Percentiles rank a stretch among this genome's conserved stretches.
Conservation (phyloP, 1,140 invertebrate species). For the Pinna nobilis region DNA sequence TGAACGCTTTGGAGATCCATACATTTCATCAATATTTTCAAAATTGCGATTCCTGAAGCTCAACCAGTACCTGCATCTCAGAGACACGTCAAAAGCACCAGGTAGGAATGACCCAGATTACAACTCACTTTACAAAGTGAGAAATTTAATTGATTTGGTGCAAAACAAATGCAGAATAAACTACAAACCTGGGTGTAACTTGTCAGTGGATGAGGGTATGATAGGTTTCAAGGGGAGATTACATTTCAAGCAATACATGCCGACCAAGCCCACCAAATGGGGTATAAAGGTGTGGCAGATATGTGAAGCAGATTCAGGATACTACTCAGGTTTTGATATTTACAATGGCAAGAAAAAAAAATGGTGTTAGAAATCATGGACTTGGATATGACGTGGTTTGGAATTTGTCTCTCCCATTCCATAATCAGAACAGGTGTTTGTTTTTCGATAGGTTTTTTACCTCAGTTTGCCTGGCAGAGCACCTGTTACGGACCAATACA, state of each 20-base stretch:
- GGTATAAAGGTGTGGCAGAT: slow-evolving; percentile 21
- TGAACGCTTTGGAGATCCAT: neutral
- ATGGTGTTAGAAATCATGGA: neutral
- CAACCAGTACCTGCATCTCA: slow-evolving; percentile 8
- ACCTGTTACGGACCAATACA: neutral
- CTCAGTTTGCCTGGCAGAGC: neutral
- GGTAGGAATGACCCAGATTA: neutral
- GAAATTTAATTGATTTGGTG: neutral
- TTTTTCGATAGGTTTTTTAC: neutral
- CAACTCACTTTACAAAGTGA: neutral
- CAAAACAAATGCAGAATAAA: neutral
- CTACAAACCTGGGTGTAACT: slow-evolving; percentile 2
- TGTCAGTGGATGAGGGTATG: slow-evolving; percentile 18
- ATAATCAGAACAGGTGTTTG: neutral
- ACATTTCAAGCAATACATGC: slow-evolving; percentile 19
- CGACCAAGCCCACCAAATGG: slow-evolving; percentile 16
- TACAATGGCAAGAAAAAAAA: slow-evolving; percentile 6
- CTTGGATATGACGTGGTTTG: neutral
- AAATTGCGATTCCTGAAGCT: neutral
- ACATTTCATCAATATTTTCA: neutral
- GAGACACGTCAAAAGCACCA: slow-evolving; percentile 2
- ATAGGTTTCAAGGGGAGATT: slow-evolving; percentile 15
- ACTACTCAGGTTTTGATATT: neutral
- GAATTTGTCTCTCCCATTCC: neutral
- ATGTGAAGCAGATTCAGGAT: neutral